phyloP scores from a whole-genome alignment of 2,797 vertebrate species.

The Chelon auratus region DNA sequence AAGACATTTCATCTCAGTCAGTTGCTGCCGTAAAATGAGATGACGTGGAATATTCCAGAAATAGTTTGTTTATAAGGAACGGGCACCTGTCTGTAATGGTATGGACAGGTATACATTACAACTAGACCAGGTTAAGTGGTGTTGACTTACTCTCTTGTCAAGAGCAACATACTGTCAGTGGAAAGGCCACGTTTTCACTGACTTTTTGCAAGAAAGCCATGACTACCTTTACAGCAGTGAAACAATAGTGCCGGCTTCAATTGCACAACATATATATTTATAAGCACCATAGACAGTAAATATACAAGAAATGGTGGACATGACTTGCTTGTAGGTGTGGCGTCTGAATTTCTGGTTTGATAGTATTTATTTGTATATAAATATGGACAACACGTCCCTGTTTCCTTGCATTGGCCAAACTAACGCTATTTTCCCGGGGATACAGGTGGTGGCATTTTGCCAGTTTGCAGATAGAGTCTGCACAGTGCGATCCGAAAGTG shows the following conservation, averaged over 20 bases:
- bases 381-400: too few species aligned
- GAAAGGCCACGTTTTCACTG: conserved; percentile 12
- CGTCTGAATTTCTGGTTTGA: not conserved
- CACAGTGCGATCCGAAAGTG: too few species aligned
- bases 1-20: too few species aligned
- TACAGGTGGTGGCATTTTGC: too few species aligned
- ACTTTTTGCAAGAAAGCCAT: conserved; percentile 2
- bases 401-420: too few species aligned
- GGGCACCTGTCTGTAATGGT: conserved; percentile 56
- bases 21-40: too few species aligned
- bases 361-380: not conserved
- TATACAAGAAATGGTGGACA: too few species aligned
- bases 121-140: conserved; percentile 63
- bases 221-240: not conserved
- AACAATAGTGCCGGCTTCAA: not conserved
- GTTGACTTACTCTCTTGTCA: conserved; percentile 72
- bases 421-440: too few species aligned
- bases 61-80: conserved; percentile 12
- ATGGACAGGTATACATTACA: conserved; percentile 64
- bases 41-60: conserved; percentile 46
- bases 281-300: too few species aligned
- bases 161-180: conserved; percentile 18
- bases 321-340: too few species aligned
- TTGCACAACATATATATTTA: not conserved
- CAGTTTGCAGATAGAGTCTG: too few species aligned